Conservation (phyloP, 53 echinoderm and acorn worm genomes). For the Paracentrotus lividus region DNA sequence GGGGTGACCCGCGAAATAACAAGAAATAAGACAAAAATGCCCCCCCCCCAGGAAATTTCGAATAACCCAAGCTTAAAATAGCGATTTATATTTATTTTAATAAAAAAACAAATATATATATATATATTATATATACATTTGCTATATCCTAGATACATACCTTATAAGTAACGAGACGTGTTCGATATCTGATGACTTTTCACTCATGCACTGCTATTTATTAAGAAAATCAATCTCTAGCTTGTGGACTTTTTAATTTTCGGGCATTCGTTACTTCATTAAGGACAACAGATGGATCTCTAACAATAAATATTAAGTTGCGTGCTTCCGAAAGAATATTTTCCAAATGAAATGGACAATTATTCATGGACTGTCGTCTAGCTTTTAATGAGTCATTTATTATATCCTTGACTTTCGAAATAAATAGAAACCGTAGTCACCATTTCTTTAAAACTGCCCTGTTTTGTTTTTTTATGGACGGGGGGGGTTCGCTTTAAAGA, state of each 20-base stretch:
- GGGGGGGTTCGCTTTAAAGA: too few species aligned
- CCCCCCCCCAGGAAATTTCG: too few species aligned
- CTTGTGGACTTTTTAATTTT: not conserved
- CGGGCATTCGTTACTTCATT: not conserved
- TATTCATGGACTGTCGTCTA: not conserved
- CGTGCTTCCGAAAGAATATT: not conserved
- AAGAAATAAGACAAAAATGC: too few species aligned
- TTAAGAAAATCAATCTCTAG: not conserved
- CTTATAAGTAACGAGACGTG: not conserved
- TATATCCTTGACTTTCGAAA: not conserved
- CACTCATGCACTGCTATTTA: not conserved
- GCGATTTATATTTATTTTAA: too few species aligned
- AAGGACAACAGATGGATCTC: not conserved
- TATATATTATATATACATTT: too few species aligned
- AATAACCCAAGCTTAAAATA: too few species aligned
- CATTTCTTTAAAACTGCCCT: too few species aligned
- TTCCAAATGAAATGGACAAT: not conserved
- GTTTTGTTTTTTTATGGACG: too few species aligned
- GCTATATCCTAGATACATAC: not conserved
- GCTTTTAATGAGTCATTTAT: not conserved
- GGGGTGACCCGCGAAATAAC: too few species aligned
- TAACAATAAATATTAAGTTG: not conserved
- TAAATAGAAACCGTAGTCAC: not conserved
- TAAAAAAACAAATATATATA: too few species aligned
- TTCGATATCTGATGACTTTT: not conserved